Base-by-base conservation (phyloP, 2,113 vertebrate genomes). In the Callospermophilus lateralis region DNA sequence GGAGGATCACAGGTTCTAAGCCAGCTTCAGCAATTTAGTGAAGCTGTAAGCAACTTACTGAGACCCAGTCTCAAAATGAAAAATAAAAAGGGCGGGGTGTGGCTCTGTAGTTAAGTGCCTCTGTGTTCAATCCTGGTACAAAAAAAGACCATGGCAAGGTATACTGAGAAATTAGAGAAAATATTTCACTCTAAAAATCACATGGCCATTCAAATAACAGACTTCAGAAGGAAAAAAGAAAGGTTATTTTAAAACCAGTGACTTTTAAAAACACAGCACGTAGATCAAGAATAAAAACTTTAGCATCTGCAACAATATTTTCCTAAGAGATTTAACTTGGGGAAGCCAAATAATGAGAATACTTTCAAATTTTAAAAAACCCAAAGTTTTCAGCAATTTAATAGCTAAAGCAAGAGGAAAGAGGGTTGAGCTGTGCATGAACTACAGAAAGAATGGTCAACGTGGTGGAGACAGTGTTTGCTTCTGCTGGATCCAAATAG, bases 151-250 rank as follows among this genome's bases (percentile, higher is more conserved):
- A 86, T 12, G 22, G 42, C 13, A 86, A 9, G 22, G 42, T 53
- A 74, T 15, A 80, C 5, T 45, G 34, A n/a, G 96, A 93, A 94
- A 94, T 19, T 7, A 76, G 24, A 84, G 55, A 61, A 84, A 68
- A 81, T 53, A 63, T 74, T 89, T 95, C 51, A 78, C 45, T 17
- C 74, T 42, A 76, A 89, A 89, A 73, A 85, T 20, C 72, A 15
- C 9, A 70, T 26, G 19, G 9, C 5, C 34, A 42, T 92, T 79
- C 45, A 92, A 90, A 89, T 53, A 39, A 58, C 55, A 86, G 32
- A 80, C 1, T 24, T 61, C 84, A 42, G 51, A 79, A 28, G 20
- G 34, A 7, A 37, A 68, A 61, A 53, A 26, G 61, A 51, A 55
- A 37, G 4, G 8, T 24, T 37, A 68, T 55, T 93, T 90, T 51